Percentiles rank a stretch among this genome's conserved stretches.
phyloP scores from a whole-genome alignment of 1,140 invertebrate genomes.

The Telenomus remus region DNA sequence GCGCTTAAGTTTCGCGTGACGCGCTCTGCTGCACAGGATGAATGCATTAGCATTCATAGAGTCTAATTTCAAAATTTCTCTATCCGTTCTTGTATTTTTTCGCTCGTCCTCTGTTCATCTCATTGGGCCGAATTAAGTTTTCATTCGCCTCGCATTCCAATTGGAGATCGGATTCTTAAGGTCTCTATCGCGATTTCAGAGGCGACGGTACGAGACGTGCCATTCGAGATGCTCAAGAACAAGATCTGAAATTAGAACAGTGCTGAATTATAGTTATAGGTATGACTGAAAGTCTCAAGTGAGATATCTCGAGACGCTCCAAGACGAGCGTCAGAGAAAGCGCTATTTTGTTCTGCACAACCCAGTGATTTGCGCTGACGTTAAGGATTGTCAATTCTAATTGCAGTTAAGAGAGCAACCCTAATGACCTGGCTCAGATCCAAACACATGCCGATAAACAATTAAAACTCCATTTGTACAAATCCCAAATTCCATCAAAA shows the following conservation, averaged over 20 bases:
- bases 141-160: too few species aligned
- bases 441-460: conserved; percentile 26
- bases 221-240: too few species aligned
- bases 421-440: conserved; percentile 33
- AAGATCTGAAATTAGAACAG: too few species aligned
- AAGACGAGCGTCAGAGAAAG: conserved; percentile 14
- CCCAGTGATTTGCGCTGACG: conserved; percentile 40
- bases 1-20: conserved; percentile 33
- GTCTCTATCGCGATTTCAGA: too few species aligned
- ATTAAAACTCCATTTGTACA: too few species aligned
- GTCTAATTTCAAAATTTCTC: conserved; percentile 22
- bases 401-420: conserved; percentile 27
- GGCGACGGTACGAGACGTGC: too few species aligned
- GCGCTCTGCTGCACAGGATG: conserved; percentile 35
- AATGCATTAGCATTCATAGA: conserved; percentile 39
- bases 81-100: conserved; percentile 3
- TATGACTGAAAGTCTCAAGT: conserved; percentile 21
- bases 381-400: conserved; percentile 48
- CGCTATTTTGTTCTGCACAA: conserved; percentile 23
- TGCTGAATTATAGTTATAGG: background rate
- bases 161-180: too few species aligned
- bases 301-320: conserved; percentile 10
- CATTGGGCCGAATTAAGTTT: too few species aligned
- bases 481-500: too few species aligned
- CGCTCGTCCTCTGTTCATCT: too few species aligned